These are phyloP conservation scores for Clanis bilineata DNA, from an alignment of 2,888 invertebrate genomes.

Conservation along the genomic window DNA sequence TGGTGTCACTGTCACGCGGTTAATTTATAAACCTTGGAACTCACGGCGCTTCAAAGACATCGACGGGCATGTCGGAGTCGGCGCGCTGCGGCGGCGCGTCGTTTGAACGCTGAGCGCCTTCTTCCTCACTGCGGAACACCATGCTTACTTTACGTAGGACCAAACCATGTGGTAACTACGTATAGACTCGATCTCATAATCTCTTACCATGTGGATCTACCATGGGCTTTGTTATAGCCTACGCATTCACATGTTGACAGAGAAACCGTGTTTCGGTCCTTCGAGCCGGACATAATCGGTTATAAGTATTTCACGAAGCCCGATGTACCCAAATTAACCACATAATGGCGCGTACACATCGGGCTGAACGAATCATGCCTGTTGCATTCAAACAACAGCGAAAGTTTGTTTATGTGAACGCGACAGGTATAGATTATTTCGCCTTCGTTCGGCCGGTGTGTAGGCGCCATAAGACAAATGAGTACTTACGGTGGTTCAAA, in stretches of 20 bases:
- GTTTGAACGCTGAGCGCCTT: conserved; percentile 38
- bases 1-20: background rate
- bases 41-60: conserved; percentile 63
- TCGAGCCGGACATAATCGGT: background rate
- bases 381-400: too few relatives aligned
- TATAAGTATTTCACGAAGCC: too few relatives aligned
- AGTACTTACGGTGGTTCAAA: conserved; percentile 66
- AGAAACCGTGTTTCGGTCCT: background rate
- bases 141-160: conserved; percentile 71
- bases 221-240: background rate
- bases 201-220: background rate
- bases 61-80: conserved; percentile 56
- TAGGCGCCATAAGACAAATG: too few relatives aligned
- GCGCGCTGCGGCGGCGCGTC: conserved; percentile 48
- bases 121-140: conserved; percentile 63
- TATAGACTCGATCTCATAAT: conserved; percentile 53
- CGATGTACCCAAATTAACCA: too few relatives aligned
- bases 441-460: too few relatives aligned
- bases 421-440: too few relatives aligned
- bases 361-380: too few relatives aligned
- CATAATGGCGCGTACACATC: too few relatives aligned
- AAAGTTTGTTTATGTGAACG: too few relatives aligned
- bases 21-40: conserved; percentile 28
- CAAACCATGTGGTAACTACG: conserved; percentile 49
- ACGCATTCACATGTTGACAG: background rate